A percentile compares a stretch with the other conserved stretches of the same genome.
These are phyloP conservation scores for Phocoena sinus DNA, from an alignment of 2,113 vertebrate species.

Conservation along the genomic window DNA sequence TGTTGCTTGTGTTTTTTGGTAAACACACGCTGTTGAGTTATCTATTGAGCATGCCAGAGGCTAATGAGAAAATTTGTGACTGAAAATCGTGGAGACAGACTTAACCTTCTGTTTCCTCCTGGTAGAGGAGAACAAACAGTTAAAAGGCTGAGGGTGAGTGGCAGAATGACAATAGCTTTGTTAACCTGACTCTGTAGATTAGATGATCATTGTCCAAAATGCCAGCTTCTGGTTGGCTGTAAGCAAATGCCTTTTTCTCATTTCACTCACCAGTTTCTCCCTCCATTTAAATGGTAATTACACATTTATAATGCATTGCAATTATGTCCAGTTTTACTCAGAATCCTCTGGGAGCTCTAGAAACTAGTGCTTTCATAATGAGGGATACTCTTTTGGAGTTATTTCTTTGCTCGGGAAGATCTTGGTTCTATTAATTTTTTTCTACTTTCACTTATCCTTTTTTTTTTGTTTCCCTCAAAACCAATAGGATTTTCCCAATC, in stretches of 20 bases:
- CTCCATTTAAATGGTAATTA: slow-evolving; percentile 84
- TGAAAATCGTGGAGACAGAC: slow-evolving; percentile 59
- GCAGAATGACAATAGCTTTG: slow-evolving; percentile 74
- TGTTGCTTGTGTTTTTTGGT: slow-evolving; percentile 29
- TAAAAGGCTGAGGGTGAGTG: slow-evolving; percentile 64
- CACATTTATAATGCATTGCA: slow-evolving; percentile 80
- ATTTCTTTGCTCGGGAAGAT: slow-evolving; percentile 66
- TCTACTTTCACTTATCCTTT: neutral
- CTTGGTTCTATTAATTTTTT: neutral
- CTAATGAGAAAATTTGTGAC: slow-evolving; percentile 57
- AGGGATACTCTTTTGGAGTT: slow-evolving; percentile 58
- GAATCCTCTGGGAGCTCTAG: slow-evolving; percentile 69
- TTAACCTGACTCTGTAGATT: slow-evolving; percentile 74
- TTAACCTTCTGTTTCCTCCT: slow-evolving; percentile 28
- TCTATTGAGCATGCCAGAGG: slow-evolving; percentile 32
- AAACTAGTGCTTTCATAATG: slow-evolving; percentile 68
- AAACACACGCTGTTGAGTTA: slow-evolving; percentile 48
- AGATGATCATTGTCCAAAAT: slow-evolving; percentile 71
- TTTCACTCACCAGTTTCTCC: slow-evolving; percentile 71
- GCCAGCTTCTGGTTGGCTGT: slow-evolving; percentile 68
- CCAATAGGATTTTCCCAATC: neutral
- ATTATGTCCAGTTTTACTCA: slow-evolving; percentile 68
- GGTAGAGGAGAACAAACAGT: slow-evolving; percentile 30
- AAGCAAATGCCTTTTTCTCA: slow-evolving; percentile 72
- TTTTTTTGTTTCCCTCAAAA: neutral